These are phyloP conservation scores for Zoanthus gigantus DNA, from an alignment of 92 coral and sea anemone species.

Conservation along the genomic window DNA sequence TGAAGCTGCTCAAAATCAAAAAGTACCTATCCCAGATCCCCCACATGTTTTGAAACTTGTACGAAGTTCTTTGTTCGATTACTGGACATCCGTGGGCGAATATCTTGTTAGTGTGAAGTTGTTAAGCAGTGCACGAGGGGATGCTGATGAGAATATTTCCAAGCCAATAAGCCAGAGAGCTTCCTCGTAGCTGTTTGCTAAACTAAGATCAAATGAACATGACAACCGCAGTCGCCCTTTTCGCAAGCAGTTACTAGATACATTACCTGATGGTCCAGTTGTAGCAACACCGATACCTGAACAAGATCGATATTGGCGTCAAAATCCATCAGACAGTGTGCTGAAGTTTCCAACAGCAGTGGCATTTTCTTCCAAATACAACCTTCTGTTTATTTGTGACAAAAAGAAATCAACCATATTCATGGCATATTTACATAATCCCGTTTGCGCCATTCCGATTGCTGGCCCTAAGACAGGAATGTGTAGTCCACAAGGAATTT, in stretches of 20 bases:
- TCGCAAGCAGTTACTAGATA: constrained; percentile 44
- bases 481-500: constrained; percentile 46
- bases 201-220: constrained; percentile 72
- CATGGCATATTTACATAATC: constrained; percentile 69
- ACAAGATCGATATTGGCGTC: constrained; percentile 66
- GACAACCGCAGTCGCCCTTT: constrained; percentile 54
- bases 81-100: no score
- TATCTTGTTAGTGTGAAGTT: background rate
- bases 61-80: no score
- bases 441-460: constrained; percentile 56
- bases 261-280: constrained; percentile 58
- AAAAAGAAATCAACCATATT: constrained; percentile 60
- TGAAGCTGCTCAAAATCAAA: constrained; percentile 53
- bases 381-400: constrained; percentile 56
- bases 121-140: constrained; percentile 51
- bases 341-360: constrained; percentile 55
- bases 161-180: constrained; percentile 58
- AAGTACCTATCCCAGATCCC: constrained; percentile 45
- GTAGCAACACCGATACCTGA: constrained; percentile 56
- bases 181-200: constrained; percentile 55
- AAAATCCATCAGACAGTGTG: constrained; percentile 58
- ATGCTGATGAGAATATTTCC: constrained; percentile 46
- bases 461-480: constrained; percentile 63
- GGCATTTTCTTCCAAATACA: constrained; percentile 60
- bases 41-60: constrained; percentile 55